Evolutionary conservation across 2,888 invertebrate species (phyloP).

Genomic region (Beris chalybata): DNA sequence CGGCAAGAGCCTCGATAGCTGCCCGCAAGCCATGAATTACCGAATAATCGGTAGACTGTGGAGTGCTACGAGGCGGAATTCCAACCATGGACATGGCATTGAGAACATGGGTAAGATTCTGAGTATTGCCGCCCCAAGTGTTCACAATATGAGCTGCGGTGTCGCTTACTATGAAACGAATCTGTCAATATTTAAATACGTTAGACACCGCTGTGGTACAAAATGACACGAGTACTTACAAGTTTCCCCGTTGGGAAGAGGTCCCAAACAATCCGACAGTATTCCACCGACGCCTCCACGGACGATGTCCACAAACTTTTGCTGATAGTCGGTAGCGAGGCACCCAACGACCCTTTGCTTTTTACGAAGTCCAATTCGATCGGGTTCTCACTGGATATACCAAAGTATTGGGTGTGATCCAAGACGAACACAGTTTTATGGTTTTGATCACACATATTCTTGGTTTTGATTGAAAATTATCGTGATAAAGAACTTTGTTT

Average conservation of each 20-base stretch:
- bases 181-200: constrained; percentile 55
- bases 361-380: constrained; percentile 54
- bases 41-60: constrained; percentile 63
- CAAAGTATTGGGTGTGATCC: constrained; percentile 91
- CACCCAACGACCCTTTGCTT: constrained; percentile 68
- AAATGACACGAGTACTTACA: constrained; percentile 56
- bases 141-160: constrained; percentile 82
- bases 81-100: constrained; percentile 83
- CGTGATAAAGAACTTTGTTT: too few relatives aligned
- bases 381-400: constrained; percentile 60
- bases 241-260: constrained; percentile 89
- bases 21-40: constrained; percentile 82
- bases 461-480: too few relatives aligned
- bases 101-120: constrained; percentile 84
- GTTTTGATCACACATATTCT: constrained; percentile 58
- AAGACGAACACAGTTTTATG: constrained; percentile 96
- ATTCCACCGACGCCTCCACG: constrained; percentile 93
- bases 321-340: constrained; percentile 79
- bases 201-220: constrained; percentile 1
- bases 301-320: constrained; percentile 97
- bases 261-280: constrained; percentile 96
- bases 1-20: constrained; percentile 82
- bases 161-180: constrained; percentile 86
- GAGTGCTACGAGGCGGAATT: constrained; percentile 66
- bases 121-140: constrained; percentile 80